These are phyloP conservation scores for Azorinus chamasolen DNA, from an alignment of 2,888 invertebrate species.

Conservation along the genomic window DNA sequence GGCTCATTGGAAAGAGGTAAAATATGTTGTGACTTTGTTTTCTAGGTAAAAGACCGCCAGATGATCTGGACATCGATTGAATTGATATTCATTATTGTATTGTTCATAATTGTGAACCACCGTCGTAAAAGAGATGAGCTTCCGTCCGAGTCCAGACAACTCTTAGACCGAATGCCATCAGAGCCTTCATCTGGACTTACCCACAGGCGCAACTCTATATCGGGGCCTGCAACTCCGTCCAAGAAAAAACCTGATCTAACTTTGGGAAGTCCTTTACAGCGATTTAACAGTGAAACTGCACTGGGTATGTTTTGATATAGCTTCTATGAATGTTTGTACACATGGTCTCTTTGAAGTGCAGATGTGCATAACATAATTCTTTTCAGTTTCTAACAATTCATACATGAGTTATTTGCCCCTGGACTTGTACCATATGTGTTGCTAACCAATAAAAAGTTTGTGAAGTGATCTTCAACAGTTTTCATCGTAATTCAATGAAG, in stretches of 20 bases:
- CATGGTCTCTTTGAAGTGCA: too few species aligned
- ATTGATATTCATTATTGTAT: constrained; percentile 60
- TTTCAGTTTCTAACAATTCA: too few species aligned
- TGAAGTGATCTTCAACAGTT: too few species aligned
- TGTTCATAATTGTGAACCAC: constrained; percentile 60
- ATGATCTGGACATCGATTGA: constrained; percentile 70
- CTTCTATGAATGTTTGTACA: too few species aligned
- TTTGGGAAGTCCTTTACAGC: constrained; percentile 54
- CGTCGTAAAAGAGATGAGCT: constrained; percentile 45
- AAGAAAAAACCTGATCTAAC: constrained; percentile 43
- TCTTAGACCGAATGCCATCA: constrained; percentile 65
- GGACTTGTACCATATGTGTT: too few species aligned
- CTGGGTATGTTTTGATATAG: constrained; percentile 68
- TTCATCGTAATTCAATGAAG: too few species aligned
- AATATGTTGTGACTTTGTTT: too few species aligned
- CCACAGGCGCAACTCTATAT: constrained; percentile 68
- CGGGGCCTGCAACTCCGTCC: constrained; percentile 60
- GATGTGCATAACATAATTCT: too few species aligned
- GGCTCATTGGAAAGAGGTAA: too few species aligned
- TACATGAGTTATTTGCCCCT: too few species aligned
- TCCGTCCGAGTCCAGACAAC: constrained; percentile 59
- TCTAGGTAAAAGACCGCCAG: constrained; percentile 73
- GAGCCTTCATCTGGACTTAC: constrained; percentile 31
- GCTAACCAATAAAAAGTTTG: too few species aligned
- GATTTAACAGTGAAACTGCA: constrained; percentile 71